Evolutionary conservation across 2,113 vertebrate genomes (phyloP), one percentile per base, ranked within the genome.

Genomic region (Elephantulus edwardii): DNA sequence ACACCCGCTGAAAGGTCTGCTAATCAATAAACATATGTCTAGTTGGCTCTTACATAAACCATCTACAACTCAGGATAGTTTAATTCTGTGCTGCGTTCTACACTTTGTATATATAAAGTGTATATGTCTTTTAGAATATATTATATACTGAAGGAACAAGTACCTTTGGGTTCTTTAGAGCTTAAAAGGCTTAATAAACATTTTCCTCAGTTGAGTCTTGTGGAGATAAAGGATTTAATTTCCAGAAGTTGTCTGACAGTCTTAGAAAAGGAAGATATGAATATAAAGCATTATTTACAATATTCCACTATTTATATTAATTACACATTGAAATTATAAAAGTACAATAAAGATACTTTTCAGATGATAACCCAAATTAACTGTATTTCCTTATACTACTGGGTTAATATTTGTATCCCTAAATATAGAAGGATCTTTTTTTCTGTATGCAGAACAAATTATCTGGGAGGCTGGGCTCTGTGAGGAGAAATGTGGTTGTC

Each of bases 1-100:
- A 8, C 17, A 8, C 6, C 6, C n/a, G 6, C 1, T 6, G 44
- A 28, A 24, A 38, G 26, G 8, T n/a, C 60, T 1, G 8, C 14
- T 4, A 26, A 46, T 30, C 38, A 44, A 35, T 44, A 14, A 48
- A 26, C 6, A 3, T 1, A 8, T 74, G 71, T 82, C 58, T 4
- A 17, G 12, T 26, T 35, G 19, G 30, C 60, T 46, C 58, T 40
- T 12, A 46, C 0, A 5, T 19, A 42, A 56, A 19, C 16, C 3
- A 10, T 13, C 19, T 1, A 12, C 58, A 8, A 9, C 60, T 70
- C 12, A 6, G 35, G 19, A 48, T 40, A 14, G 6, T 38, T 20
- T 33, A 13, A 66, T 10, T 70, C 9, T 60, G 56, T 33, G 0
- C 16, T 50, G 11, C 38, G 8, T 19, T 50, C 46, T 38, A 33